Base-by-base conservation (phyloP, 1,140 invertebrate genomes). In the Solen grandis region DNA sequence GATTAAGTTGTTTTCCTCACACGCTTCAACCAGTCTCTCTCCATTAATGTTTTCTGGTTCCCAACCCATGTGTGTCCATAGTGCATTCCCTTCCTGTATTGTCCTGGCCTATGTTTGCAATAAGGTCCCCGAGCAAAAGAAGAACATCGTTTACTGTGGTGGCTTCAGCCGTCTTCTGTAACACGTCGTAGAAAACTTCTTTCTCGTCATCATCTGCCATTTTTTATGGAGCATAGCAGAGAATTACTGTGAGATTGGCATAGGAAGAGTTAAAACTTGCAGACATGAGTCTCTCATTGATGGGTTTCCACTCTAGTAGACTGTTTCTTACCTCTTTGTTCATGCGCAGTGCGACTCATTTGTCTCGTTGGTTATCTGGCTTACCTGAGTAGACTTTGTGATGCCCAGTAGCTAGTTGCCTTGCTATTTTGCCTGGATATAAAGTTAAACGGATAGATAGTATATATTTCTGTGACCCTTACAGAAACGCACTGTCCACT, bases 1-100 rank as follows among this genome's bases (percentile, higher is more conserved):
- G 19, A 62, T 41, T 8, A 70, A 16, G 14, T 72, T 35, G 33
- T 63, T 82, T n/a, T 29, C n/a, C 46, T 50, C 46, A 50, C 46
- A 50, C n/a, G 10, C 46, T 10, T n/a, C 10, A 10, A 10, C n/a
- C 46, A 13, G 10, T 13, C n/a, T 50, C 46, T 50, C 46, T 50
- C 46, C n/a, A n/a, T n/a, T n/a, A n/a, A n/a, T n/a, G n/a, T n/a
- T n/a, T n/a, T n/a, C n/a, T n/a, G n/a, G n/a, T n/a, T n/a, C n/a
- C n/a, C n/a, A n/a, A n/a, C n/a, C n/a, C n/a, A n/a, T n/a, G n/a
- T n/a, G n/a, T n/a, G n/a, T n/a, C n/a, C n/a, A n/a, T n/a, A n/a
- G n/a, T n/a, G n/a, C n/a, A n/a, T n/a, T n/a, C n/a, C n/a, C n/a
- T n/a, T n/a, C n/a, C n/a, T n/a, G n/a, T n/a, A n/a, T n/a, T n/a